Conservation (phyloP, 1,140 invertebrate genomes). For the Cherax quadricarinatus region DNA sequence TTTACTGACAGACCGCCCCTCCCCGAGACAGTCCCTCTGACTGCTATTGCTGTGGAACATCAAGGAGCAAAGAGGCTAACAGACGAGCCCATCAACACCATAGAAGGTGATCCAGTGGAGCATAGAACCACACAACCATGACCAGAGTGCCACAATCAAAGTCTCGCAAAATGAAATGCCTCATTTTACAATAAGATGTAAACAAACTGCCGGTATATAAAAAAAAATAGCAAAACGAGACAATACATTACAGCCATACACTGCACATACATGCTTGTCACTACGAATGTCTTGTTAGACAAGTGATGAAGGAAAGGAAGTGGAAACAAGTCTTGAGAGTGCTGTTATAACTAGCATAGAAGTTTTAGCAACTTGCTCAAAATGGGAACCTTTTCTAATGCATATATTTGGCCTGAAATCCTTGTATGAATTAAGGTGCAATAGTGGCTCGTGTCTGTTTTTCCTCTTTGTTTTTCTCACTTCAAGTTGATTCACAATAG, state of each 20-base stretch:
- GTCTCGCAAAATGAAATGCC: conserved; percentile 51
- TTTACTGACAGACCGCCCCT: conserved; percentile 85
- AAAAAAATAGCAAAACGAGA: conserved; percentile 33
- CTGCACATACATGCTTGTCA: conserved; percentile 24
- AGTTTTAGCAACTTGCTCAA: conserved; percentile 57
- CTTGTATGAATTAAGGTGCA: conserved; percentile 32
- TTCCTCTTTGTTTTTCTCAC: neutral
- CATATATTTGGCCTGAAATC: conserved; percentile 41
- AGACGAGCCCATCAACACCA: conserved; percentile 62
- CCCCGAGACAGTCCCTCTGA: conserved; percentile 72
- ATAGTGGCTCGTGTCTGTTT: neutral
- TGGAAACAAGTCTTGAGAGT: conserved; percentile 25
- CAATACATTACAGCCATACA: conserved; percentile 31
- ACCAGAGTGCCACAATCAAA: conserved; percentile 66
- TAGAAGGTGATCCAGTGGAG: conserved; percentile 62
- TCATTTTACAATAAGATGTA: conserved; percentile 42
- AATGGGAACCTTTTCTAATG: conserved; percentile 21
- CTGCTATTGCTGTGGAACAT: conserved; percentile 73
- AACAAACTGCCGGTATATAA: conserved; percentile 12
- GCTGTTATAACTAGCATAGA: conserved; percentile 33
- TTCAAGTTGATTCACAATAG: neutral
- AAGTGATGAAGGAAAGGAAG: conserved; percentile 38
- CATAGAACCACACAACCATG: conserved; percentile 60
- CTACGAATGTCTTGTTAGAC: conserved; percentile 32
- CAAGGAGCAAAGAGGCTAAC: conserved; percentile 64